Conservation (phyloP, 2,888 invertebrate genomes). For the Tortricodes alternella region DNA sequence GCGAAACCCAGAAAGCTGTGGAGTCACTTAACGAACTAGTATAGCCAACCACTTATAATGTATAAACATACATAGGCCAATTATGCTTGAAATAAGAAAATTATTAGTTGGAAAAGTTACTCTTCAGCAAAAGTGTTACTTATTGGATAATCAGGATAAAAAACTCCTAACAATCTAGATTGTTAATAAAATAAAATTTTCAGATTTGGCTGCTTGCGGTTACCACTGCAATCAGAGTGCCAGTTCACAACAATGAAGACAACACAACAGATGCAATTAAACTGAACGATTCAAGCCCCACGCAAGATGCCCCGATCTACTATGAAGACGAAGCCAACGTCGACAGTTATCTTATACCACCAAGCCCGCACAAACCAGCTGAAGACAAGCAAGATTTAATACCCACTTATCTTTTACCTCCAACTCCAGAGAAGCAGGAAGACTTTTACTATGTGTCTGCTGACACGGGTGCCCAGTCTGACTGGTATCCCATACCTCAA, state of each 20-base stretch:
- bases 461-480: slow-evolving; percentile 58
- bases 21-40: too few relatives aligned
- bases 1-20: too few relatives aligned
- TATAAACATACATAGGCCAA: too few relatives aligned
- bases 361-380: slow-evolving; percentile 53
- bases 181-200: too few relatives aligned
- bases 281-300: slow-evolving; percentile 37
- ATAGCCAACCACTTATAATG: too few relatives aligned
- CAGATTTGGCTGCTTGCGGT: slow-evolving; percentile 56
- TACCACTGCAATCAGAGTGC: slow-evolving; percentile 60
- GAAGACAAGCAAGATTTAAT: slow-evolving; percentile 48
- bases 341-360: slow-evolving; percentile 65
- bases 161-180: slow-evolving; percentile 9
- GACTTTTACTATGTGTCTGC: slow-evolving; percentile 55
- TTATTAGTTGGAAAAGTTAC: too few relatives aligned
- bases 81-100: too few relatives aligned
- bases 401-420: slow-evolving; percentile 67
- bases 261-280: slow-evolving; percentile 38
- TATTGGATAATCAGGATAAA: not conserved
- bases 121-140: too few relatives aligned
- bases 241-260: slow-evolving; percentile 51
- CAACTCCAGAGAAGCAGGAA: slow-evolving; percentile 49
- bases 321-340: slow-evolving; percentile 53
- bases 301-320: slow-evolving; percentile 52
- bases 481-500: slow-evolving; percentile 70